Base-by-base conservation (phyloP, 2,113 vertebrate species). In the Chinchilla lanigera region DNA sequence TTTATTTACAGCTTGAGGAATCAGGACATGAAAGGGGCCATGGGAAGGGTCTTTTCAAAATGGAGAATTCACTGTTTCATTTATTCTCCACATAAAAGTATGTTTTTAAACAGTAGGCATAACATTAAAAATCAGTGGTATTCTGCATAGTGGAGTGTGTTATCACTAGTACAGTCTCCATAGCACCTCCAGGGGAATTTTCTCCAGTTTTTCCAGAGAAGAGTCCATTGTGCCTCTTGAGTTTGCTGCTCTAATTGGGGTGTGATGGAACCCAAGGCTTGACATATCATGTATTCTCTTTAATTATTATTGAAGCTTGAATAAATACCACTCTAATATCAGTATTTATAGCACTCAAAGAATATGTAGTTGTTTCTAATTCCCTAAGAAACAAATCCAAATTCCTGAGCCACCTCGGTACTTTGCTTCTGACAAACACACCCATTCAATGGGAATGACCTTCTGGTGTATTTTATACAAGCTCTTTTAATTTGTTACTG, bases 1-100 rank as follows among this genome's bases (percentile, higher is more conserved):
- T 92, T 98, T 16, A 98, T 98, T 41, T 98, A 98, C 5, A 98
- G 97, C 19, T 69, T 98, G 44, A 97, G 97, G 56, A 98, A 98
- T 58, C 75, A 22, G 65, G 98, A 97, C 47, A 96, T 98, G 28
- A 98, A 98, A 13, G 93, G 92, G 58, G 97, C 96, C 4, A 22
- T 97, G 41, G 41, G 44, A 85, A 96, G 87, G 41, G 44, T 26
- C 24, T 85, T 93, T 77, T 19, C n/a, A 60, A 78, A 86, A 61
- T 38, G 78, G 16, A 82, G 44, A 33, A 13, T 77, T 67, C 67
- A 33, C 0, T 85, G 92, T 96, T 86, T 33, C 38, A 89, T 28
- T 89, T 44, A 95, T 30, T 69, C 61, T 95, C 71, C 71, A 61
- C 35, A 88, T 91, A 56, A 61, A 95, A 89, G 60, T 22, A 50